phyloP scores from a whole-genome alignment of 2,113 vertebrate species.

The Glareola pratincola region DNA sequence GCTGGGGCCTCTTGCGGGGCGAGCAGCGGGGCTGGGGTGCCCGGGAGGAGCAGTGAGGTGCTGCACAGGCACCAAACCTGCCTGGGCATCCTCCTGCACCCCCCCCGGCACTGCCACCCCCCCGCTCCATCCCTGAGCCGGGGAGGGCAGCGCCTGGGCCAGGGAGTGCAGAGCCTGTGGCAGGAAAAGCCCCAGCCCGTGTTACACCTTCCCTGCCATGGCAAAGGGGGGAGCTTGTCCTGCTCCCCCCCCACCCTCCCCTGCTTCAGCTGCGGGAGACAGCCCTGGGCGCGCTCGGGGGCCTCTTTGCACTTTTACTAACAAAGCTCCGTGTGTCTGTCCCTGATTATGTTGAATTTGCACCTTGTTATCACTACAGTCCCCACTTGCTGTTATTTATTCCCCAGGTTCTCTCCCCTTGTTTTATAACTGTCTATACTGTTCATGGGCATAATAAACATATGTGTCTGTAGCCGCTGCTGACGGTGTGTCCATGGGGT shows the following conservation, averaged over 20 bases:
- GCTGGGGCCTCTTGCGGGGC: neutral
- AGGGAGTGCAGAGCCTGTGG: too few relatives aligned
- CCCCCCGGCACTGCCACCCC: too few relatives aligned
- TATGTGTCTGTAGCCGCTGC: neutral
- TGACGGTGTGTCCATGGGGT: neutral
- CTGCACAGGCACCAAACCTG: too few relatives aligned
- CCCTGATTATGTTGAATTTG: neutral
- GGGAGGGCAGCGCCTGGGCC: neutral
- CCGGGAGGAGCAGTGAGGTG: neutral
- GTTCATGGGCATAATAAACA: neutral
- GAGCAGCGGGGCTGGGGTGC: neutral
- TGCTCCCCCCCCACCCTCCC: neutral
- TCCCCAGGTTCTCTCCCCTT: neutral
- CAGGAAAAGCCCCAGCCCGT: neutral
- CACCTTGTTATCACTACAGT: slow-evolving; percentile 36
- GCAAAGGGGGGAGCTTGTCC: neutral
- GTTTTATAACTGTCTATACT: neutral
- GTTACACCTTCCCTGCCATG: rapidly evolving
- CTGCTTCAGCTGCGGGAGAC: neutral
- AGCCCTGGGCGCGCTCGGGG: neutral
- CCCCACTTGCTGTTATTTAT: neutral
- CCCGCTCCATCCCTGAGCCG: neutral
- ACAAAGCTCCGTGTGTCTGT: neutral
- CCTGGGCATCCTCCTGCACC: rapidly evolving
- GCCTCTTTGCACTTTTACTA: neutral